phyloP scores from a whole-genome alignment of 2,113 vertebrate species.

The Myrmecobius fasciatus region DNA sequence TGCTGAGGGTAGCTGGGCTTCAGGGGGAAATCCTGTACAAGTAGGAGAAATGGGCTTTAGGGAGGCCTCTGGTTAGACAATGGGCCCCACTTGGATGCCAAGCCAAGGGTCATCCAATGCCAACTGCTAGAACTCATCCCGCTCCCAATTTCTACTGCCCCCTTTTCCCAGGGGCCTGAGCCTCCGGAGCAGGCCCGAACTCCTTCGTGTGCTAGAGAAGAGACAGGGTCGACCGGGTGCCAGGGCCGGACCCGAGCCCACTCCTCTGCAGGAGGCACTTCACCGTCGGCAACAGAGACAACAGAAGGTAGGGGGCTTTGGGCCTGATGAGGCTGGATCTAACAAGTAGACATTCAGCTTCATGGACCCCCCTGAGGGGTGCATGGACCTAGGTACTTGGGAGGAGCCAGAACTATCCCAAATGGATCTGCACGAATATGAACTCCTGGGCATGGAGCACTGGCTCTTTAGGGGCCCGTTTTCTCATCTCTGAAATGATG shows the following conservation, averaged over 20 bases:
- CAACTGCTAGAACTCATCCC: background rate
- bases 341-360: background rate
- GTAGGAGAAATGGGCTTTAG: background rate
- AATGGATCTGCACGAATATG: background rate
- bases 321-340: no score
- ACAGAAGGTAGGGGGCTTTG: slow-evolving; percentile 53
- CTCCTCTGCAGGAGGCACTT: slow-evolving; percentile 59
- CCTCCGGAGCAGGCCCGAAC: slow-evolving; percentile 35
- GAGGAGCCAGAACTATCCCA: background rate
- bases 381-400: no score
- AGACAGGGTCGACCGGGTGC: background rate
- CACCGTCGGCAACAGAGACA: slow-evolving; percentile 66
- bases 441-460: background rate
- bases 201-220: slow-evolving; percentile 66
- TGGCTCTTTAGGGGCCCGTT: no score
- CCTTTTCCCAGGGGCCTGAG: background rate
- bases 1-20: no score
- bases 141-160: background rate
- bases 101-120: background rate
- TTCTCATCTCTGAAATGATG: background rate
- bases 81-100: no score
- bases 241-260: background rate
- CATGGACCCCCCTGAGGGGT: no score
- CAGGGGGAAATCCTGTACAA: background rate
- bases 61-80: background rate